These are phyloP conservation scores for Hydropsyche tenuis DNA, from an alignment of 1,140 invertebrate genomes.

Conservation along the genomic window DNA sequence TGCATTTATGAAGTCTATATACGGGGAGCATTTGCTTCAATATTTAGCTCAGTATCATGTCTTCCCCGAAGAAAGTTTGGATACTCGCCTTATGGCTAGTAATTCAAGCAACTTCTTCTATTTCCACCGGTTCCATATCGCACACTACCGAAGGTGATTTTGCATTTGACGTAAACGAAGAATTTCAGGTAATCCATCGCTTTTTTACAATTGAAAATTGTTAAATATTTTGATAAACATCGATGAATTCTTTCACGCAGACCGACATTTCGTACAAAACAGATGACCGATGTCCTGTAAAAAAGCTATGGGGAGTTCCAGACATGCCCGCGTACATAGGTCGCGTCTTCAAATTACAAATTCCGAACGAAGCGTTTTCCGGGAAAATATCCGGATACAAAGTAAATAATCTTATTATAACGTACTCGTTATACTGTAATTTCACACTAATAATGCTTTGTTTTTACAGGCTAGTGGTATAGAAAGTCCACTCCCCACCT, in stretches of 20 bases:
- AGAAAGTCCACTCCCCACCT: conserved; percentile 57
- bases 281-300: conserved; percentile 56
- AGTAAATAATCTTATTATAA: conserved; percentile 51
- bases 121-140: conserved; percentile 53
- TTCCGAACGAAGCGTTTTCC: conserved; percentile 62
- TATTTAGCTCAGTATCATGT: conserved; percentile 28
- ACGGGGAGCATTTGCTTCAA: conserved; percentile 13
- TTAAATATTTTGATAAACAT: neutral
- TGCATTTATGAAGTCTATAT: conserved; percentile 36
- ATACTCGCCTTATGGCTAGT: conserved; percentile 22
- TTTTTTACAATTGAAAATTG: neutral
- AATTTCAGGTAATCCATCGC: conserved; percentile 54
- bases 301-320: conserved; percentile 62
- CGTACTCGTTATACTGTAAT: neutral
- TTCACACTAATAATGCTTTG: neutral
- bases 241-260: neutral
- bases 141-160: conserved; percentile 61
- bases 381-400: conserved; percentile 61
- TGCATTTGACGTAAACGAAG: conserved; percentile 60
- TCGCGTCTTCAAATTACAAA: conserved; percentile 61
- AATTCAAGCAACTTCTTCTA: conserved; percentile 48
- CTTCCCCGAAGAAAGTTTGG: conserved; percentile 30
- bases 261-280: conserved; percentile 12
- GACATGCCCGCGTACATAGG: conserved; percentile 63
- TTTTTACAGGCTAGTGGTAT: conserved; percentile 50